phyloP scores from a whole-genome alignment of 2,797 vertebrate species.

The Microctenopoma stevenorrisi region DNA sequence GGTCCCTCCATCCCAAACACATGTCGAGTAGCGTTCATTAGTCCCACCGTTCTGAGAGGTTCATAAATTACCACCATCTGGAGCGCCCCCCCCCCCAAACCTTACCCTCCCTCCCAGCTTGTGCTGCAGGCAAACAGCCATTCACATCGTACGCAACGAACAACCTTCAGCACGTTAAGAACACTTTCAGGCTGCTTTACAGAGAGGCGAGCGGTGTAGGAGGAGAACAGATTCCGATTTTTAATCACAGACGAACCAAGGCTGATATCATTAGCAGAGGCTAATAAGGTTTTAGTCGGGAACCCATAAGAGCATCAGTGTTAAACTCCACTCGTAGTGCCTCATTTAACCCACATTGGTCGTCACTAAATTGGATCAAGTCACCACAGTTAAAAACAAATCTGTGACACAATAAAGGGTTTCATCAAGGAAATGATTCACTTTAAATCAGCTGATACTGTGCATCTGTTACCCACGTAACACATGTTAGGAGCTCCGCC shows the following conservation, averaged over 20 bases:
- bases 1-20: conserved; percentile 60
- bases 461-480: too few species aligned
- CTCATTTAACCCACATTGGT: conserved; percentile 17
- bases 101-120: not conserved
- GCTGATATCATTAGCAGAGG: conserved; percentile 15
- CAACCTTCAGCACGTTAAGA: conserved; percentile 3
- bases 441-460: too few species aligned
- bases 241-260: conserved; percentile 25
- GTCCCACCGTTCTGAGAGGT: conserved; percentile 58
- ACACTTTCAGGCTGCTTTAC: not conserved
- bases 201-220: not conserved
- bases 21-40: conserved; percentile 64
- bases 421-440: too few species aligned
- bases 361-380: conserved; percentile 1
- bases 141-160: conserved; percentile 44
- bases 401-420: too few species aligned
- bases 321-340: conserved; percentile 5
- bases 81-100: conserved; percentile 20
- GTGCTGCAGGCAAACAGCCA: conserved; percentile 56
- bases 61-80: conserved; percentile 75
- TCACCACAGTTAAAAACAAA: not conserved
- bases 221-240: conserved; percentile 7
- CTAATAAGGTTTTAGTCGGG: conserved; percentile 15
- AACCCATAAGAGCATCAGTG: not conserved
- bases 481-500: too few species aligned